Conservation (phyloP, 2,888 invertebrate species). For the Neocrepidodera transversa region DNA sequence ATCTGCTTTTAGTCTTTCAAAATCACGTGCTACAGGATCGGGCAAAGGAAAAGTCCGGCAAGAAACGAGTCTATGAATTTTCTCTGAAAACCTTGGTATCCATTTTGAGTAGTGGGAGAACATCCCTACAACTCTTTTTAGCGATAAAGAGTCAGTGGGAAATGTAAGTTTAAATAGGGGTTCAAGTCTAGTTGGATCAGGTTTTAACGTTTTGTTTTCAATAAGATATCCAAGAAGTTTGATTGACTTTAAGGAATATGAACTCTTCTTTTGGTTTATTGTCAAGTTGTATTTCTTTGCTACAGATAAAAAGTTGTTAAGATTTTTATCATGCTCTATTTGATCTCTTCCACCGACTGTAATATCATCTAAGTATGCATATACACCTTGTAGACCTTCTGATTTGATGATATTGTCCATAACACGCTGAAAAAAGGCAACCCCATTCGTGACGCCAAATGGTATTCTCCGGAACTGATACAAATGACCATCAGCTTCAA, state of each 20-base stretch:
- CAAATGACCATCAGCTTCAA: background rate
- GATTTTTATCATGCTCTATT: background rate
- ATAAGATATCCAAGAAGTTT: no score
- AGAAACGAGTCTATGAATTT: background rate
- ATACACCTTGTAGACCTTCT: background rate
- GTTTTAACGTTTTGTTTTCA: background rate
- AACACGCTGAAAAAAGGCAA: conserved; percentile 1
- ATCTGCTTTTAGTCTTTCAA: background rate
- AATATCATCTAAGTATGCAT: conserved; percentile 18
- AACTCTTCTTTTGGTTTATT: background rate
- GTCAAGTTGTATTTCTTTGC: background rate
- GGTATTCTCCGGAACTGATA: background rate
- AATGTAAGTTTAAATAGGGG: no score
- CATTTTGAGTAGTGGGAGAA: background rate
- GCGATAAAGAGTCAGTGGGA: background rate
- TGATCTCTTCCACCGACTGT: conserved; percentile 8
- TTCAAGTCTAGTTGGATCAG: no score
- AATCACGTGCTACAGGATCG: background rate
- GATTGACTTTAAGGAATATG: no score
- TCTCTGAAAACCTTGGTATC: background rate
- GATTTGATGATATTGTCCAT: background rate
- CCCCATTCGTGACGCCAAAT: conserved; percentile 9
- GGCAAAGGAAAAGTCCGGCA: background rate
- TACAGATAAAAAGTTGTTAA: background rate
- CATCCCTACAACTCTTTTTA: background rate